Evolutionary conservation across 2,888 invertebrate genomes (phyloP), one percentile per base, ranked within the genome.

Genomic region (Timandra comae): DNA sequence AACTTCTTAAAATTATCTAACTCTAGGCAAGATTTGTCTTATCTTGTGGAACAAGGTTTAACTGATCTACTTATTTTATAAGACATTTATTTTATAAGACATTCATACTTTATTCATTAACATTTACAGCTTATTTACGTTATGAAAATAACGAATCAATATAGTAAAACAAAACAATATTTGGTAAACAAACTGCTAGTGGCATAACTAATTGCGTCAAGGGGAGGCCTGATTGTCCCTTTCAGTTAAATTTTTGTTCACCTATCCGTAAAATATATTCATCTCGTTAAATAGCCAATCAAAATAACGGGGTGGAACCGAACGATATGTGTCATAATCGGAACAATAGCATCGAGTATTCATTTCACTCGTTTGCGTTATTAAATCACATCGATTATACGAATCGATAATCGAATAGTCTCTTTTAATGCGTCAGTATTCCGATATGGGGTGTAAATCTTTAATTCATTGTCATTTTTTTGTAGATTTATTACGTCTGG

Each of bases 391-490:
- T 56, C 56, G 67, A 70, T 71, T 69, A 57, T 58, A 53, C 50
- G 50, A 63, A 63, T 58, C 62, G 55, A 69, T 68, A 73, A 70
- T 68, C 63, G 65, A 60, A 63, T 59, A 60, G 58, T 54, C 56
- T 58, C 56, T 69, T 71, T 71, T 69, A 76, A 69, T 61, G 50
- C 55, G 55, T 51, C 53, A 44, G 52, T 60, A 57, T 61, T 62
- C 64, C 67, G 70, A 75, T 65, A 71, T 61, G 62, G 65, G 60
- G 49, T 56, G 70, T 80, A 80, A 75, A 80, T 80, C 72, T 49
- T 52, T 52, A 52, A 59, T 52, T 43, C 47, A 46, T 43, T 59
- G 67, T 59, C 62, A 61, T 63, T 63, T 59, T 66, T 65, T 70
- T 56, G 9, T 47, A 38, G 60, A 71, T 66, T 66, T 68, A 73